A percentile compares a stretch with the other conserved stretches of the same genome.
These are phyloP conservation scores for Magallana angulata DNA, from an alignment of 1,140 invertebrate species.

Conservation along the genomic window DNA sequence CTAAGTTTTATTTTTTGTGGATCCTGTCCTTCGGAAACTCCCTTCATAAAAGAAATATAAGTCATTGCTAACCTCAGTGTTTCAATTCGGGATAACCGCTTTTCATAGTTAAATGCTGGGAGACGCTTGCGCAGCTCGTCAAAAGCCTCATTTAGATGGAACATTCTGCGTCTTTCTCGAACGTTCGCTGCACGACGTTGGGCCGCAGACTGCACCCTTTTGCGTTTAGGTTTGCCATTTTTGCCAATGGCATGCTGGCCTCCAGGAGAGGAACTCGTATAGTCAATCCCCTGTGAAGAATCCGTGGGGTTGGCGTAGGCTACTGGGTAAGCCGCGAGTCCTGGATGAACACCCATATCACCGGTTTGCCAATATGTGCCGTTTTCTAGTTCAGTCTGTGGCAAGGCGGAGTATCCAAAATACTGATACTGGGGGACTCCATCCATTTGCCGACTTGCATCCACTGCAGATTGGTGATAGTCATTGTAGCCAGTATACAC, in stretches of 20 bases:
- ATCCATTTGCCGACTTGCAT: neutral
- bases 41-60: slow-evolving; percentile 98
- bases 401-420: neutral
- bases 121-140: slow-evolving; percentile 74
- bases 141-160: slow-evolving; percentile 78
- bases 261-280: neutral
- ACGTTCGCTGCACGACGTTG: slow-evolving; percentile 78
- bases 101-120: slow-evolving; percentile 76
- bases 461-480: neutral
- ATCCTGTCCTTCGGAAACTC: slow-evolving; percentile 76
- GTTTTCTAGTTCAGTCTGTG: neutral
- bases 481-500: slow-evolving; percentile 13
- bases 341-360: neutral
- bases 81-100: slow-evolving; percentile 84
- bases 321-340: neutral
- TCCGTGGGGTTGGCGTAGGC: neutral
- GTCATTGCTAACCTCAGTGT: slow-evolving; percentile 95
- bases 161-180: slow-evolving; percentile 76
- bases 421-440: neutral
- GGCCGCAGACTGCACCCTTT: slow-evolving; percentile 67
- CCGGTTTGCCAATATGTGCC: neutral
- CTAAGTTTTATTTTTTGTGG: slow-evolving; percentile 6
- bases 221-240: slow-evolving; percentile 69
- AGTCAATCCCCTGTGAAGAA: neutral
- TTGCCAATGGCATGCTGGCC: neutral